These are phyloP conservation scores for Monopterus albus DNA, from an alignment of 2,113 vertebrate species.

Conservation along the genomic window DNA sequence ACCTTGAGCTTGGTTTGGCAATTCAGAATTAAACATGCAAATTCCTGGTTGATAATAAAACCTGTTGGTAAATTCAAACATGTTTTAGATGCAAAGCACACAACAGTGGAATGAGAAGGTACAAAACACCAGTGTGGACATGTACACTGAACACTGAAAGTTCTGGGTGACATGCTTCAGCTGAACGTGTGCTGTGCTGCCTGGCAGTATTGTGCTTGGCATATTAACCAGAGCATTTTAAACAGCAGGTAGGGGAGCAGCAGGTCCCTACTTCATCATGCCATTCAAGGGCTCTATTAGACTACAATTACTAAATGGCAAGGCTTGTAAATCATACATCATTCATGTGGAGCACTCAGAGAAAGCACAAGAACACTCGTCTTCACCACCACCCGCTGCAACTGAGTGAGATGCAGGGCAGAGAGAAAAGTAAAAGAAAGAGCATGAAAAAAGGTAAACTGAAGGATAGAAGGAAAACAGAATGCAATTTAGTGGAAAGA, in stretches of 20 bases:
- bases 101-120: neutral
- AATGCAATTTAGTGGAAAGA: no score
- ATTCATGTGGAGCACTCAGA: slow-evolving; percentile 69
- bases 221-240: slow-evolving; percentile 77
- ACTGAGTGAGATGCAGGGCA: neutral
- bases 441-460: neutral
- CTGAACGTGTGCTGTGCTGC: slow-evolving; percentile 35
- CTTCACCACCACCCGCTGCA: neutral
- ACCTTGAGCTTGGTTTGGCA: neutral
- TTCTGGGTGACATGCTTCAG: slow-evolving; percentile 18
- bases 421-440: neutral
- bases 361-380: slow-evolving; percentile 17
- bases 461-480: no score
- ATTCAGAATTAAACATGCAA: neutral
- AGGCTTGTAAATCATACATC: slow-evolving; percentile 81
- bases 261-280: slow-evolving; percentile 74
- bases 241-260: slow-evolving; percentile 74
- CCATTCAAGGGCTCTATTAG: slow-evolving; percentile 80
- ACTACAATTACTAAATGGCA: slow-evolving; percentile 82
- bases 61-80: neutral
- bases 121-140: slow-evolving; percentile 5
- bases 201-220: slow-evolving; percentile 65
- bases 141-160: slow-evolving; percentile 16
- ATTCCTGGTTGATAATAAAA: neutral
- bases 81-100: slow-evolving; percentile 20